phyloP scores from a whole-genome alignment of 2,888 invertebrate genomes.

The Epistrophe eligans region DNA sequence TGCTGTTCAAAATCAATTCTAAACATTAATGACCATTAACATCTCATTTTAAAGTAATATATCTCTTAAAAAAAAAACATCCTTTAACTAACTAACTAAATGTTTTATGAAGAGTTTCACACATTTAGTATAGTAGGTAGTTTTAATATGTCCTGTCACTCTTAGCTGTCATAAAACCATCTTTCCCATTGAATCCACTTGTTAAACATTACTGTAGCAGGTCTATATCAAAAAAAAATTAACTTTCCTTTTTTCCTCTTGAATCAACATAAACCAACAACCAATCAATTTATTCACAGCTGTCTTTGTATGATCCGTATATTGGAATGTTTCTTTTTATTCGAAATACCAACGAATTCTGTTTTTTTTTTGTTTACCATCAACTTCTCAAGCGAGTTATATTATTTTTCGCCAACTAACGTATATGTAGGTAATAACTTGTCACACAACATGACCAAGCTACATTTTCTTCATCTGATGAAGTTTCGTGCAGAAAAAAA shows the following conservation, averaged over 20 bases:
- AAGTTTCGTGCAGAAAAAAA: slow-evolving; percentile 18
- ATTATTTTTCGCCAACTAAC: slow-evolving; percentile 44
- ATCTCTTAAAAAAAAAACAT: too few species aligned
- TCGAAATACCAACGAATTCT: slow-evolving; percentile 65
- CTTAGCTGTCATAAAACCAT: slow-evolving; percentile 26
- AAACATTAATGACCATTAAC: too few species aligned
- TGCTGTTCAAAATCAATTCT: too few species aligned
- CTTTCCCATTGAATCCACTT: slow-evolving; percentile 32
- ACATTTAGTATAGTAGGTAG: background rate
- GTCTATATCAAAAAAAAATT: slow-evolving; percentile 8
- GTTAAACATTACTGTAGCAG: slow-evolving; percentile 17
- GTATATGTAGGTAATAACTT: slow-evolving; percentile 63
- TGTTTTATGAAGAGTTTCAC: background rate
- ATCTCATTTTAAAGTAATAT: too few species aligned
- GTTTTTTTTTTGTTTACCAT: slow-evolving; percentile 29
- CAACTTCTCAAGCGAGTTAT: slow-evolving; percentile 71
- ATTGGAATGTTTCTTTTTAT: slow-evolving; percentile 60
- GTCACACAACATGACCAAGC: slow-evolving; percentile 73
- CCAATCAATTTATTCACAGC: slow-evolving; percentile 76
- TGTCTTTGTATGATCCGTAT: slow-evolving; percentile 55
- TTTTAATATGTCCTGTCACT: slow-evolving; percentile 23
- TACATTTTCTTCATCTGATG: slow-evolving; percentile 68
- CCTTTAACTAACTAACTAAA: too few species aligned
- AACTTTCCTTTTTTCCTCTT: slow-evolving; percentile 68
- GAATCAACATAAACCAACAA: slow-evolving; percentile 49